Evolutionary conservation across 2,113 vertebrate species (phyloP), one percentile per base, ranked within the genome.

Genomic region (Tragelaphus strepsiceros): DNA sequence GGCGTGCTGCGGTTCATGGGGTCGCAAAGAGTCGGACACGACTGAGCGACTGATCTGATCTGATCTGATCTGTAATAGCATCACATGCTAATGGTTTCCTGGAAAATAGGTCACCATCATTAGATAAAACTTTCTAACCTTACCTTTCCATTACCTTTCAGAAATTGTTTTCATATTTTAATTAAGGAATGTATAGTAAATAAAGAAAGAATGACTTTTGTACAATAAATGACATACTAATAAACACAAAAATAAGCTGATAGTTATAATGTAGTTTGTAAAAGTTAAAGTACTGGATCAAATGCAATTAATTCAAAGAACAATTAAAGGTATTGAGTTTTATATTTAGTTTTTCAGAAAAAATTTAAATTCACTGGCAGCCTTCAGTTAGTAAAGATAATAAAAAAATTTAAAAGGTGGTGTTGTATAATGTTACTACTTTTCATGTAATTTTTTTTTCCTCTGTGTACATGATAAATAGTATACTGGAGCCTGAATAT

Each of bases 91-190:
- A 22, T 49, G 32, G 19, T 21, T 92, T 96, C 58, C 51, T 77
- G 19, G 43, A 85, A 91, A 97, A 51, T 24, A 96, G 24, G 22
- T 85, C 54, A 87, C 10, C 5, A 26, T n/a, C 16, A 35, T 64
- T 59, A 86, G 2, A 28, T 54, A 71, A 83, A 74, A 35, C 1
- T 64, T 88, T 81, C 64, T 15, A 67, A n/a, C 46, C 1, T 86
- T 59, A 32, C 8, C 5, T 94, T 83, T 96, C 4, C 15, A 13
- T 71, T 22, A 71, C 64, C 35, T 39, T 46, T 6, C 21, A 46
- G 19, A 77, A 93, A 86, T 5, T 30, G 15, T 80, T 49, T 58
- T 88, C 43, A 49, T 49, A 14, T 64, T 96, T 96, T 93, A 81
- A 54, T 83, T 22, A 61, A 71, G 3, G 1, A 35, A 15, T n/a